Base-by-base conservation (phyloP, 2,888 invertebrate species). In the Scaptomyza polygonia region DNA sequence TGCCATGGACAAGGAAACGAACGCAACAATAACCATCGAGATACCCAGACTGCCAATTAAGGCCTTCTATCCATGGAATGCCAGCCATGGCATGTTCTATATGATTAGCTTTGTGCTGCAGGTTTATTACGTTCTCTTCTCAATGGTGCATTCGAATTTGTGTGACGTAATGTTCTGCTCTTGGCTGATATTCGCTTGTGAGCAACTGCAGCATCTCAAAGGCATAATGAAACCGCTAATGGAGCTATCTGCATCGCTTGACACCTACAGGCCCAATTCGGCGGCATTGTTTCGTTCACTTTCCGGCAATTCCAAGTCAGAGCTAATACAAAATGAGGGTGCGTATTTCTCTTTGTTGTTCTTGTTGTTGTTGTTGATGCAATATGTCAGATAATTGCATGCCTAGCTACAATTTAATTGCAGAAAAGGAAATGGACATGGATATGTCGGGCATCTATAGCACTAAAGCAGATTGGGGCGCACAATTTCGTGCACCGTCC, bases 201-300 rank as follows among this genome's bases (percentile, higher is more conserved):
- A 97, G 81, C 97, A 97, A 89, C 92, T 97, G 61, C 95, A 96
- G 88, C 97, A 97, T 90, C 92, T 97, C 39, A 97, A 97, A 89
- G 95, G 96, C 47, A 97, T 97, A 69, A 95, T 97, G 95, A 96
- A 96, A 75, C 96, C 96, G 0, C 91, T 97, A 53, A 97, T 97
- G 96, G 96, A 97, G 88, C 93, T 97, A 3, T 96, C 96, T 25
- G 96, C 96, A 0, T 95, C 96, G 0, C 89, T 96, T 80, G 96
- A 96, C 83, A 96, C 96, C 0, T 96, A 96, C 78, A 73, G 93
- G 86, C 95, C 95, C 0, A 95, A 95, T 80, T 95, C 95, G 58
- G 95, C 95, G 11, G 95, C 95, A 21, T 89, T 95, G 21, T 95
- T 95, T 76, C 92, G 94, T 44, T 94, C 94, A 5, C 91, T 74